These are phyloP conservation scores for Mythimna ferrago DNA, from an alignment of 2,888 invertebrate genomes.

Conservation along the genomic window DNA sequence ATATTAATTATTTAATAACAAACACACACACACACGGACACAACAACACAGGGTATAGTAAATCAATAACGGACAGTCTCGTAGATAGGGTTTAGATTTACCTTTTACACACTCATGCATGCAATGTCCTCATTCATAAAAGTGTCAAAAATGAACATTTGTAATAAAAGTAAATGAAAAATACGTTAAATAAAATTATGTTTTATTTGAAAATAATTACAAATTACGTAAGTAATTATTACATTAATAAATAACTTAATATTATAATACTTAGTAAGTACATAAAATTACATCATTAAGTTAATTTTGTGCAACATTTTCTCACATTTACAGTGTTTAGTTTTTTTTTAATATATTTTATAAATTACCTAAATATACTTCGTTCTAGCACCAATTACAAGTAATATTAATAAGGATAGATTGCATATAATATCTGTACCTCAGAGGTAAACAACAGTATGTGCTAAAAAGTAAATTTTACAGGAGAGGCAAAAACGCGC, in stretches of 20 bases:
- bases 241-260: slow-evolving; percentile 35
- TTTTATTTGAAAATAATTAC: slow-evolving; percentile 35
- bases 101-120: too few relatives aligned
- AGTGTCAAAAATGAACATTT: too few relatives aligned
- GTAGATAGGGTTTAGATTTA: too few relatives aligned
- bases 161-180: slow-evolving; percentile 1
- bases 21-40: too few relatives aligned
- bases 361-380: not conserved
- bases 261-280: slow-evolving; percentile 40
- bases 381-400: slow-evolving; percentile 21
- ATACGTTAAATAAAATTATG: slow-evolving; percentile 29
- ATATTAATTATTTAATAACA: too few relatives aligned
- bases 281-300: slow-evolving; percentile 14
- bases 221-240: slow-evolving; percentile 9
- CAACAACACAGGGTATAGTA: too few relatives aligned
- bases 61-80: too few relatives aligned
- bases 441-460: too few relatives aligned
- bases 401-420: not conserved
- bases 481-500: too few relatives aligned
- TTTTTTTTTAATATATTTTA: slow-evolving; percentile 1
- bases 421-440: too few relatives aligned
- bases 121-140: too few relatives aligned
- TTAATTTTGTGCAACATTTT: slow-evolving; percentile 21
- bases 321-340: slow-evolving; percentile 36
- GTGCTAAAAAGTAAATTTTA: too few relatives aligned